Base-by-base conservation (phyloP, 2,113 vertebrate genomes). In the Ovibos moschatus region DNA sequence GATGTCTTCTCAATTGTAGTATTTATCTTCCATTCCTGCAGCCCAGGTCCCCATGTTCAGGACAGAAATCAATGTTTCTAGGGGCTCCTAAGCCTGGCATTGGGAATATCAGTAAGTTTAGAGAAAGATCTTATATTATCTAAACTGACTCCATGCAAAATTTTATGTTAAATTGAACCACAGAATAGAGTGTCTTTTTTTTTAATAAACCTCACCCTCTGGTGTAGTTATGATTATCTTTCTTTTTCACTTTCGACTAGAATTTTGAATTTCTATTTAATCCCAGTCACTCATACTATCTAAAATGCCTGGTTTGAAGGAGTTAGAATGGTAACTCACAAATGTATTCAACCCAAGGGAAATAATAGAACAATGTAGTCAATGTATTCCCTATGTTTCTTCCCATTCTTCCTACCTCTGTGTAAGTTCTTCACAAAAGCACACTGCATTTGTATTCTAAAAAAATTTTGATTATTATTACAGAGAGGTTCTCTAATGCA, bases 211-310 rank as follows among this genome's bases (percentile, higher is more conserved):
- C 9, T 84, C 36, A 51, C 40, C 17, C 6, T 87, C 23, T 57
- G 36, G 16, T 30, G 4, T 89, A 16, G 9, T 64, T 89, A 84
- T 82, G 17, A 60, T 28, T 83, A 23, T 55, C 23, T 76, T 33
- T 33, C 27, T 45, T 43, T 82, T 53, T n/a, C 79, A 53, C 51
- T 90, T 87, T 50, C 28, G 23, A 47, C 94, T 89, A 76, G 23
- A 58, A 93, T 86, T 89, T 91, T 53, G 50, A 83, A 83, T 83
- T 96, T 95, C 43, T 88, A 21, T 76, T 92, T 95, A 90, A 81
- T 79, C 36, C 30, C 23, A 76, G 1, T 87, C 50, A 96, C 64
- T 71, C 28, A 78, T 84, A 27, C 27, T 33, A 62, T 78, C 40
- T 57, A 93, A 93, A 92, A 87, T 58, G 36, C 50, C 47, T 76